Evolutionary conservation across 2,797 vertebrate species (phyloP).

Genomic region (Bovichtus diacanthus): DNA sequence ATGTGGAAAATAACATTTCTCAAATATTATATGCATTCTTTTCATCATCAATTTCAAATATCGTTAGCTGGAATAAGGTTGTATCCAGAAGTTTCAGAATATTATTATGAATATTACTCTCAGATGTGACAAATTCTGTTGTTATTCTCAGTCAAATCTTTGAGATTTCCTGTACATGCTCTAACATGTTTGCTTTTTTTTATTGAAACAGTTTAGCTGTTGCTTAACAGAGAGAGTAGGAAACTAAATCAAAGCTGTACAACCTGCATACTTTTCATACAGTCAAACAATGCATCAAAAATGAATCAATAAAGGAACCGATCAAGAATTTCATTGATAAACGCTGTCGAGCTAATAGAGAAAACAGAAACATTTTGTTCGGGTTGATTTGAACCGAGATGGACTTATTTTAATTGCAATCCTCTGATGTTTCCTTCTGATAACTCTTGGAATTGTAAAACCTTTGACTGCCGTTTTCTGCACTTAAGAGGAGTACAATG

Average conservation of each 20-base stretch:
- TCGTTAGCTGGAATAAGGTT: neutral
- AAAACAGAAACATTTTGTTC: neutral
- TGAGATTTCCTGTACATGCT: neutral
- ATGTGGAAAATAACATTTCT: neutral
- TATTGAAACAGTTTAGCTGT: neutral
- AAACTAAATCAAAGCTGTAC: neutral
- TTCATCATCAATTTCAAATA: neutral
- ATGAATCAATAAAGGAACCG: neutral
- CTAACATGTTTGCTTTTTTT: neutral
- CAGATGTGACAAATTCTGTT: neutral
- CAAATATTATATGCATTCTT: neutral
- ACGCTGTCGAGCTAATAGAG: neutral
- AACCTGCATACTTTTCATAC: neutral
- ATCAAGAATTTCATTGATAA: neutral
- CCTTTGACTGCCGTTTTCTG: slow-evolving; percentile 1
- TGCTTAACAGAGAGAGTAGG: neutral
- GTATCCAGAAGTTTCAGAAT: neutral
- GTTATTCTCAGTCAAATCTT: neutral
- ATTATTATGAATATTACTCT: neutral
- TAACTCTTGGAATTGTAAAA: neutral
- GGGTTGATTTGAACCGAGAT: neutral
- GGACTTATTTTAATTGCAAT: neutral
- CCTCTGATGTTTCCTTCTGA: neutral
- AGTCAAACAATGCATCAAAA: neutral
- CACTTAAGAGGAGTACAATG: neutral